Conservation (phyloP, 2,888 invertebrate genomes). For the Anoplius nigerrimus region DNA sequence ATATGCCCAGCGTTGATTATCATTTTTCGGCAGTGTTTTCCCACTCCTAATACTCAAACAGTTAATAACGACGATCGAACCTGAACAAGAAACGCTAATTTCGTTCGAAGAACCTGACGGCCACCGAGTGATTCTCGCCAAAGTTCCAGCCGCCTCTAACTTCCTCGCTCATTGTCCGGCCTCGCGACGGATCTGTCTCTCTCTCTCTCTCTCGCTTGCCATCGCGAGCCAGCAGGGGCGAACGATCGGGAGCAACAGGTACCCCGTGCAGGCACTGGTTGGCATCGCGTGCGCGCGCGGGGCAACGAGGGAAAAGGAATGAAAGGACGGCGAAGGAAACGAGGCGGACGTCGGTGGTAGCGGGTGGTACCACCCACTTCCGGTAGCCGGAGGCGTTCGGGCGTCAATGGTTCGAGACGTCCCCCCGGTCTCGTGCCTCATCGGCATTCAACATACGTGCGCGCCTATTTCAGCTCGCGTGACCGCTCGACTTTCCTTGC, state of each 20-base stretch:
- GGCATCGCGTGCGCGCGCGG: neutral
- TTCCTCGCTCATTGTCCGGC: too few relatives aligned
- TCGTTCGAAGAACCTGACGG: too few relatives aligned
- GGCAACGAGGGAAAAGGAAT: neutral
- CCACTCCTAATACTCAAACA: too few relatives aligned
- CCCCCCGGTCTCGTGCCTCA: neutral
- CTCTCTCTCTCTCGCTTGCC: constrained; percentile 11
- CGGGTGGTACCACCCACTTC: constrained; percentile 71
- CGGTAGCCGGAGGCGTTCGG: constrained; percentile 62
- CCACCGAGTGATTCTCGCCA: too few relatives aligned
- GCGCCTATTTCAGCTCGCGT: constrained; percentile 35
- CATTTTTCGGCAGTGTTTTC: too few relatives aligned
- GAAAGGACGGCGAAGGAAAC: constrained; percentile 13
- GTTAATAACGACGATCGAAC: too few relatives aligned
- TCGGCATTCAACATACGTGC: constrained; percentile 8
- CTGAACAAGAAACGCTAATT: too few relatives aligned
- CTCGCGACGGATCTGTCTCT: too few relatives aligned
- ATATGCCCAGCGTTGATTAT: too few relatives aligned
- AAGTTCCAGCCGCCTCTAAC: too few relatives aligned
- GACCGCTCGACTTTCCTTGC: constrained; percentile 24
- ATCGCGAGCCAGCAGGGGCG: constrained; percentile 43
- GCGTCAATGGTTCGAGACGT: constrained; percentile 20
- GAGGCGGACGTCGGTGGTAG: constrained; percentile 63
- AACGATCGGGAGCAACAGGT: constrained; percentile 36
- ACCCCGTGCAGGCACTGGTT: constrained; percentile 25